These are phyloP conservation scores for Hymenochirus boettgeri DNA, from an alignment of 2,113 vertebrate genomes.

Conservation along the genomic window DNA sequence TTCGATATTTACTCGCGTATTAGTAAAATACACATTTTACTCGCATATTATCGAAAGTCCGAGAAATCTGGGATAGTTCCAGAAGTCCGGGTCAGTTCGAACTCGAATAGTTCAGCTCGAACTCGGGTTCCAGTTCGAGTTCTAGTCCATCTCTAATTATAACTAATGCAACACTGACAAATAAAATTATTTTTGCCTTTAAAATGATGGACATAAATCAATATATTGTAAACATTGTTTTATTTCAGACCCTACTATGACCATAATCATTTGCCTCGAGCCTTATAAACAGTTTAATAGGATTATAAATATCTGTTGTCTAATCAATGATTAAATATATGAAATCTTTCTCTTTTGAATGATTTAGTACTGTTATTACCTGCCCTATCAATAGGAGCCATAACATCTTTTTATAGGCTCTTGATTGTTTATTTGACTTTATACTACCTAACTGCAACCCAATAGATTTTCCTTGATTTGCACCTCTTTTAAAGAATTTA, in stretches of 20 bases:
- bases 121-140: too few relatives aligned
- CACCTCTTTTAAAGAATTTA: too few relatives aligned
- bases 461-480: too few relatives aligned
- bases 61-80: too few relatives aligned
- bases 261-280: conserved; percentile 30
- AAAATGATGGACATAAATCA: conserved; percentile 34
- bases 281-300: conserved; percentile 31
- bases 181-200: conserved; percentile 26
- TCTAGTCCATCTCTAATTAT: too few relatives aligned
- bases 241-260: conserved; percentile 25
- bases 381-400: conserved; percentile 18
- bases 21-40: too few relatives aligned
- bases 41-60: too few relatives aligned
- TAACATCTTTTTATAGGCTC: conserved; percentile 19
- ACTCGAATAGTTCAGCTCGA: too few relatives aligned
- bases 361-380: conserved; percentile 35
- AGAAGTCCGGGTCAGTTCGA: too few relatives aligned
- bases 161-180: neutral
- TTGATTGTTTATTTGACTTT: conserved; percentile 30
- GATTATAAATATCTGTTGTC: conserved; percentile 36
- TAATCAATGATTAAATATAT: conserved; percentile 36
- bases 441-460: too few relatives aligned
- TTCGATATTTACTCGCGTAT: too few relatives aligned
- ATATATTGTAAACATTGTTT: conserved; percentile 40
- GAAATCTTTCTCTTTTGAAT: conserved; percentile 31